Conservation (phyloP, 2,888 invertebrate species). For the Drosophila rellima region DNA sequence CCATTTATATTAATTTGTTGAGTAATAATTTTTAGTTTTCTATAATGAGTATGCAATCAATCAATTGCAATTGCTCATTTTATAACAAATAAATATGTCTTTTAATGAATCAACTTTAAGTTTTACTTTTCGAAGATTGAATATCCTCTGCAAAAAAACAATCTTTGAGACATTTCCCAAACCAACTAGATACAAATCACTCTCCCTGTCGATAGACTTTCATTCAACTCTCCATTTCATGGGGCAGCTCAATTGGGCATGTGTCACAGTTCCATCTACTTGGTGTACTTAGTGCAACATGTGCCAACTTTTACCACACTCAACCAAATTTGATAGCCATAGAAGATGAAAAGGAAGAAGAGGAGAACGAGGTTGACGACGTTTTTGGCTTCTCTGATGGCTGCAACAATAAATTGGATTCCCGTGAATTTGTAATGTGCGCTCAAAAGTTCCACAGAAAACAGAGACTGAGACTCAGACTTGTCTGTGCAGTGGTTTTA, state of each 20-base stretch:
- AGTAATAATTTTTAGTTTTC: too few species aligned
- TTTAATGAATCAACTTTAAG: background rate
- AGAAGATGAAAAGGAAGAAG: background rate
- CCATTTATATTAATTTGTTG: too few species aligned
- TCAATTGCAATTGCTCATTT: background rate
- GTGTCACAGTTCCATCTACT: conserved; percentile 30
- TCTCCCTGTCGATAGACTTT: conserved; percentile 17
- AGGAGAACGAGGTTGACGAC: conserved; percentile 11
- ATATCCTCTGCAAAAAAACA: background rate
- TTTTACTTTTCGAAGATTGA: background rate
- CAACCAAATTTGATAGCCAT: conserved; percentile 59
- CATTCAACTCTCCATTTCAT: conserved; percentile 24
- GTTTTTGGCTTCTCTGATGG: conserved; percentile 50
- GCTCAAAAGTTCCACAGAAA: conserved; percentile 67
- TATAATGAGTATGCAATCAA: too few species aligned
- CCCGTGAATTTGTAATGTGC: conserved; percentile 76
- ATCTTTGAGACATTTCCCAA: background rate
- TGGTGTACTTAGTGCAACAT: conserved; percentile 29
- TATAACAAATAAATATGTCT: background rate
- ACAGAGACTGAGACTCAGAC: conserved; percentile 3
- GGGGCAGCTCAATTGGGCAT: conserved; percentile 15
- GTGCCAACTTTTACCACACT: conserved; percentile 37
- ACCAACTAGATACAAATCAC: conserved; percentile 8
- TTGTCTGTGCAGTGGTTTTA: conserved; percentile 39
- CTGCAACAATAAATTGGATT: conserved; percentile 77